Evolutionary conservation across 2,888 invertebrate genomes (phyloP), one percentile per base, ranked within the genome.

Genomic region (Eupithecia inturbata): DNA sequence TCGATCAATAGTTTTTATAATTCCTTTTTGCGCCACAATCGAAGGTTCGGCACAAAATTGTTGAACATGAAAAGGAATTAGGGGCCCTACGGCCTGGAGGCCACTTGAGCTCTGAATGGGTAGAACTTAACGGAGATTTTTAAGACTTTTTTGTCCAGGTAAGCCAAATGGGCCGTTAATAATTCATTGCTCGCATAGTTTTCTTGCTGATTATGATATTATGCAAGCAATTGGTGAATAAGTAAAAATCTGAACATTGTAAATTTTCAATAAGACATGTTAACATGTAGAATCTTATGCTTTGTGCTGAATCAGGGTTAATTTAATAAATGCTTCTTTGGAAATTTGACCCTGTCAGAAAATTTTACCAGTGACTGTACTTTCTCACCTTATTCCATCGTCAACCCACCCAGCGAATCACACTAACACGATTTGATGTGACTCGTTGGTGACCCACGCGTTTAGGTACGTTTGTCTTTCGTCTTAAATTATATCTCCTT

Each of bases 41-140:
- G 88, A 89, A 91, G 90, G 91, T 88, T 88, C 85, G 83, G 82
- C 78, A 75, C 79, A 81, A 89, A 89, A 88, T 89, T 86, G 90
- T 90, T 83, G 81, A 87, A 88, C 88, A 90, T 93, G 91, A 94
- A 94, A 92, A 90, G 90, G 91, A 91, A 90, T 91, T 89, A 88
- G 90, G 91, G 91, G 85, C 85, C 86, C 85, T 82, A 80, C 82
- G 81, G 80, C 83, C 84, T 85, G 88, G 87, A 87, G 81, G 87
- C 92, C 93, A 92, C 93, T 93, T 86, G 90, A 93, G 82, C 80
- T 74, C 80, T 93, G 89, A 94, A 93, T 93, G 91, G 89, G 88
- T 75, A 73, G 83, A 88, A 89, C 87, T 89, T 92, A 92, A 90
- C 92, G 90, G 91, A 84, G 90, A 89, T 87, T 91, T 91, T 89